These are phyloP conservation scores for Leptonema lineaticorne DNA, from an alignment of 1,140 invertebrate genomes.

Conservation along the genomic window DNA sequence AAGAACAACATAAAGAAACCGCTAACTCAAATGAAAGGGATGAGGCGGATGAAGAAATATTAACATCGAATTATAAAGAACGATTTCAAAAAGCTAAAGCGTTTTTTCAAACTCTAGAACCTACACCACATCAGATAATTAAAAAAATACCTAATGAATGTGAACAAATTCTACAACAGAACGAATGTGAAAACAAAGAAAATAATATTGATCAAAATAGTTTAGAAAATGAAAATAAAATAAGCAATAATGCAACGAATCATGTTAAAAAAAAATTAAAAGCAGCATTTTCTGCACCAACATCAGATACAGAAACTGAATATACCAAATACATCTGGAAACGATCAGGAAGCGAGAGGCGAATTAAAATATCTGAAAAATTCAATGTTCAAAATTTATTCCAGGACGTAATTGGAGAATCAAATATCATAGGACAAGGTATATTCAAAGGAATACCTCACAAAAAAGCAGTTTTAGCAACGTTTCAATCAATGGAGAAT, in stretches of 20 bases:
- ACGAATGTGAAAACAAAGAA: too few relatives aligned
- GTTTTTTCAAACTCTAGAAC: slow-evolving; percentile 54
- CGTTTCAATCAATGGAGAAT: slow-evolving; percentile 57
- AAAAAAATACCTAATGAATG: slow-evolving; percentile 49
- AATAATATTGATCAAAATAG: neutral
- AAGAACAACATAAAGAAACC: neutral
- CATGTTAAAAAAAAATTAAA: slow-evolving; percentile 15
- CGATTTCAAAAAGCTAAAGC: slow-evolving; percentile 52
- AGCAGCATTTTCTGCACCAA: slow-evolving; percentile 42
- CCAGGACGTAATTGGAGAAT: slow-evolving; percentile 52
- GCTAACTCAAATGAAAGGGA: too few relatives aligned
- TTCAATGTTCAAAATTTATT: slow-evolving; percentile 56
- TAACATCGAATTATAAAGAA: slow-evolving; percentile 48
- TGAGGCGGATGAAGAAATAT: slow-evolving; percentile 24
- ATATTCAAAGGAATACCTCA: slow-evolving; percentile 56
- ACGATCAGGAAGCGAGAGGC: slow-evolving; percentile 42
- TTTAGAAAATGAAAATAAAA: neutral
- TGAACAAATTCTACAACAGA: slow-evolving; percentile 44
- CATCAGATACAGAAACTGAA: slow-evolving; percentile 42
- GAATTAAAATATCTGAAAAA: slow-evolving; percentile 57
- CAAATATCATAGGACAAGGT: slow-evolving; percentile 51
- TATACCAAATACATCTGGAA: slow-evolving; percentile 23
- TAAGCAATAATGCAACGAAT: neutral
- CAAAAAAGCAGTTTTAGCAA: slow-evolving; percentile 56
- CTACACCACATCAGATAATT: slow-evolving; percentile 45